These are phyloP conservation scores for Triplophysa bombifrons DNA, from an alignment of 2,797 vertebrate genomes.

Conservation along the genomic window DNA sequence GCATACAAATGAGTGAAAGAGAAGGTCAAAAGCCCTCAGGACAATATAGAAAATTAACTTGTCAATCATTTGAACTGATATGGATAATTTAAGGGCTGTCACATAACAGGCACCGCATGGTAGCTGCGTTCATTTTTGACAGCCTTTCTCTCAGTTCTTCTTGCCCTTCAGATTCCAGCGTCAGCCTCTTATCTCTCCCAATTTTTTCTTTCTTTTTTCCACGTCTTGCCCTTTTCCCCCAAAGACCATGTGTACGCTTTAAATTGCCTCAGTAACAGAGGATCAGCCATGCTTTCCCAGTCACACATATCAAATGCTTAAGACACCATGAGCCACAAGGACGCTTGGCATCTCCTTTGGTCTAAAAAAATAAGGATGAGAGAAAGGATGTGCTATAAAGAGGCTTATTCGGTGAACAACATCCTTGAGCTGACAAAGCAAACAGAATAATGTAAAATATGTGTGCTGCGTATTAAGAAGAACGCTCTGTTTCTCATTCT, in stretches of 20 bases:
- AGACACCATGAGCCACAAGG: constrained; percentile 69
- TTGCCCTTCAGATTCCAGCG: constrained; percentile 61
- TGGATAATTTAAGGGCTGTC: constrained; percentile 39
- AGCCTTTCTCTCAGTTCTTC: constrained; percentile 55
- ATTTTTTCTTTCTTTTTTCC: constrained; percentile 65
- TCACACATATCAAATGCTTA: constrained; percentile 75
- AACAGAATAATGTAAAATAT: constrained; percentile 61
- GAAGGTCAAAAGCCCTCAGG: constrained; percentile 38
- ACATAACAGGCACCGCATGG: constrained; percentile 37
- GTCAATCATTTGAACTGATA: constrained; percentile 25
- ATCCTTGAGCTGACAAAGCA: constrained; percentile 60
- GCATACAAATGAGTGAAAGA: constrained; percentile 19
- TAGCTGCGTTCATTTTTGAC: constrained; percentile 62
- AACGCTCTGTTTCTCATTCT: constrained; percentile 42
- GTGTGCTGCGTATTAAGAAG: constrained; percentile 34
- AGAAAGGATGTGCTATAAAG: constrained; percentile 45
- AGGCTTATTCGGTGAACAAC: constrained; percentile 52
- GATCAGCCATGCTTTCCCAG: constrained; percentile 75
- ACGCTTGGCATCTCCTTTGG: constrained; percentile 64
- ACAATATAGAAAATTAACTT: constrained; percentile 38
- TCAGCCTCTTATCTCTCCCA: constrained; percentile 65
- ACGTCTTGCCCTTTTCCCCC: constrained; percentile 61
- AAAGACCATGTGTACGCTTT: constrained; percentile 66
- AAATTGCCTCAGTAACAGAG: constrained; percentile 71
- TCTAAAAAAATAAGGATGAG: constrained; percentile 66